Conservation (phyloP, 2,113 vertebrate genomes). For the Ibidorhyncha struthersii region DNA sequence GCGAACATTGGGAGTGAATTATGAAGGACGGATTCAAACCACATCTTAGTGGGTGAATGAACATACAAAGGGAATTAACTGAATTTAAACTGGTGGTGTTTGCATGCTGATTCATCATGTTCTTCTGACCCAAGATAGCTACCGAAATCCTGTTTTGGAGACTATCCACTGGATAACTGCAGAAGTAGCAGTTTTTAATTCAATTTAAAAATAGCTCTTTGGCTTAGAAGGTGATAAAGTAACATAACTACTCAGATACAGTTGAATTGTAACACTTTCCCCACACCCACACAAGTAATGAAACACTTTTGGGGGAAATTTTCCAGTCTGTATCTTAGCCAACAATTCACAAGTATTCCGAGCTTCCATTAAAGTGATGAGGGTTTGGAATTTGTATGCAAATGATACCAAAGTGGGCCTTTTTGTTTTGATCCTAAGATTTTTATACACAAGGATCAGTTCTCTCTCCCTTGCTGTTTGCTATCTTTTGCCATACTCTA, state of each 20-base stretch:
- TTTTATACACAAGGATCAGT: background rate
- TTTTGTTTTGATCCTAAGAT: background rate
- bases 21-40: background rate
- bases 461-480: background rate
- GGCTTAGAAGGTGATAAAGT: slow-evolving; percentile 42
- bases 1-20: background rate
- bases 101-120: slow-evolving; percentile 46
- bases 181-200: slow-evolving; percentile 42
- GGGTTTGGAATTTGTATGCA: background rate
- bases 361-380: slow-evolving; percentile 21
- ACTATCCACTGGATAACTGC: slow-evolving; percentile 35
- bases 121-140: slow-evolving; percentile 35
- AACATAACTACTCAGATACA: slow-evolving; percentile 16
- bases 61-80: background rate
- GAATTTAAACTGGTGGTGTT: slow-evolving; percentile 21
- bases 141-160: slow-evolving; percentile 48
- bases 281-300: slow-evolving; percentile 16
- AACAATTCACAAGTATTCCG: background rate
- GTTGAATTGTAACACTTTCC: slow-evolving; percentile 24
- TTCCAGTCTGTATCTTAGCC: slow-evolving; percentile 7
- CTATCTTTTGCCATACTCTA: background rate
- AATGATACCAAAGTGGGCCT: background rate
- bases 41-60: background rate
- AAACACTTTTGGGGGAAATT: background rate
- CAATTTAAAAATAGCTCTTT: slow-evolving; percentile 48